These are phyloP conservation scores for Gadopsis marmoratus DNA, from an alignment of 2,797 vertebrate genomes.

Conservation along the genomic window DNA sequence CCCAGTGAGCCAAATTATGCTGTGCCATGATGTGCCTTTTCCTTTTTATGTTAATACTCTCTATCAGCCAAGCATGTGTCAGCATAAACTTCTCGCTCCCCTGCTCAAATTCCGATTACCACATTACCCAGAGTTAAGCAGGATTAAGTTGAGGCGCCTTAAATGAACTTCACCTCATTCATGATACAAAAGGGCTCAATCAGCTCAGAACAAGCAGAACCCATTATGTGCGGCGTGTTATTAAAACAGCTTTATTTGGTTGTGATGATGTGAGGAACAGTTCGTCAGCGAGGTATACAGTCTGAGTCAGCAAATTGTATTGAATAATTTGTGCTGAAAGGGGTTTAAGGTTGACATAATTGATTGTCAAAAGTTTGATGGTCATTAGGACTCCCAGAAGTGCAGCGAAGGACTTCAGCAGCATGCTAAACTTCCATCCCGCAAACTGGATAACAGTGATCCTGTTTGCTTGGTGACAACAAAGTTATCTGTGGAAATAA, in stretches of 20 bases:
- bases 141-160: conserved; percentile 75
- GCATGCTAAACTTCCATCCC: conserved; percentile 32
- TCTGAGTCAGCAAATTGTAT: conserved; percentile 59
- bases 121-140: conserved; percentile 74
- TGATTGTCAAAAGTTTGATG: conserved; percentile 65
- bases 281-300: conserved; percentile 50
- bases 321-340: conserved; percentile 61
- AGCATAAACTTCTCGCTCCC: conserved; percentile 69
- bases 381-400: conserved; percentile 40
- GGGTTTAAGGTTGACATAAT: conserved; percentile 62
- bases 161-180: conserved; percentile 72
- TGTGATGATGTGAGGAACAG: conserved; percentile 46
- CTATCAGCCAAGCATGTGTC: conserved; percentile 67
- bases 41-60: conserved; percentile 76
- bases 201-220: conserved; percentile 54
- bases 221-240: conserved; percentile 48
- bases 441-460: not conserved
- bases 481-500: not conserved
- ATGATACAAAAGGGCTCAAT: conserved; percentile 64
- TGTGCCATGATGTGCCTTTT: conserved; percentile 63
- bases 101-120: conserved; percentile 65
- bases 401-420: conserved; percentile 2
- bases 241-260: conserved; percentile 57
- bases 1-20: conserved; percentile 63
- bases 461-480: conserved; percentile 2